Conservation (phyloP, 1,140 invertebrate genomes). For the Andricus grossulariae region DNA sequence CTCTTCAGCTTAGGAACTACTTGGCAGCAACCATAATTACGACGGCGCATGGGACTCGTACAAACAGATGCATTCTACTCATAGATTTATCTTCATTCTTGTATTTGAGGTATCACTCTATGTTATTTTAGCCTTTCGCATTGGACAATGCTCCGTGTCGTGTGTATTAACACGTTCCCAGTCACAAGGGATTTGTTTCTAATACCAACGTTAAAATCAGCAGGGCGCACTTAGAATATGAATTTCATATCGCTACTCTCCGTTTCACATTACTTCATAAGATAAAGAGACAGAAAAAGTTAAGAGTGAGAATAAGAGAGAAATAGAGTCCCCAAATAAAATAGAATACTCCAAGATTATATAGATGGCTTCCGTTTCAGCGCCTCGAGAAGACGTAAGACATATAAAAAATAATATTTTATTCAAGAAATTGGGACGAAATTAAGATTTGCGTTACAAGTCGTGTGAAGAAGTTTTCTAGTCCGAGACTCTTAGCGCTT, state of each 20-base stretch:
- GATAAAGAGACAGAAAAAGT: not conserved
- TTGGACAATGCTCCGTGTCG: conserved; percentile 52
- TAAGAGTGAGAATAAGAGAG: not conserved
- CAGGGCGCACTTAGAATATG: conserved; percentile 24
- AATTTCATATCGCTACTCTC: conserved; percentile 25
- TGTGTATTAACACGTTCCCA: conserved; percentile 48
- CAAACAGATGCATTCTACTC: conserved; percentile 59
- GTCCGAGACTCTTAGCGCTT: conserved; percentile 74
- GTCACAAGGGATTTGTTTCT: conserved; percentile 53
- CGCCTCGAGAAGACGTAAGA: conserved; percentile 53
- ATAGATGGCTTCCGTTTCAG: conserved; percentile 18
- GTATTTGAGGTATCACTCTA: conserved; percentile 50
- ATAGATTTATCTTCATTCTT: conserved; percentile 41
- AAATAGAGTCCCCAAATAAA: conserved; percentile 25
- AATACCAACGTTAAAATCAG: conserved; percentile 42
- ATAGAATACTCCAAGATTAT: conserved; percentile 36
- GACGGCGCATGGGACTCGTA: conserved; percentile 53
- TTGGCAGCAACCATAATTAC: conserved; percentile 56
- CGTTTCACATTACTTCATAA: not conserved
- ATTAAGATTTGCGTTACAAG: conserved; percentile 66
- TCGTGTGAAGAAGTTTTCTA: conserved; percentile 65
- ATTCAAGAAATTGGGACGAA: conserved; percentile 64
- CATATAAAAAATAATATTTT: conserved; percentile 70
- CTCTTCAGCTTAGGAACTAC: conserved; percentile 61
- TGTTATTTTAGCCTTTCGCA: conserved; percentile 36